phyloP scores from a whole-genome alignment of 2,113 vertebrate species.

The Perca schrenkii region DNA sequence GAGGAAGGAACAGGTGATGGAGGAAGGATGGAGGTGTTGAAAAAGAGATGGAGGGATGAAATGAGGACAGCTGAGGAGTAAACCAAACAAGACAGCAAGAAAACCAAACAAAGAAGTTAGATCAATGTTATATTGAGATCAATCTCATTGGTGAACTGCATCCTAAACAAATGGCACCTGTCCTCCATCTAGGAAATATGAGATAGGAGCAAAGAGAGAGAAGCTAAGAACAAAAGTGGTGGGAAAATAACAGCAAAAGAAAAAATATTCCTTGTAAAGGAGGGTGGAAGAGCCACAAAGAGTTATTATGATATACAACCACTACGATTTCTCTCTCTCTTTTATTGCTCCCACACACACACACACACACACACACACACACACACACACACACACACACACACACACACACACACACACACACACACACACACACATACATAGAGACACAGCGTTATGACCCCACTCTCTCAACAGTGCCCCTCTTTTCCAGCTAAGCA shows the following conservation, averaged over 20 bases:
- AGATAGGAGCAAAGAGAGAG: constrained; percentile 1
- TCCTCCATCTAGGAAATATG: not conserved
- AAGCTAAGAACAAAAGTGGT: not conserved
- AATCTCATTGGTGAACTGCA: constrained; percentile 9
- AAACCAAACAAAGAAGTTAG: not conserved
- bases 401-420: no score
- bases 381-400: no score
- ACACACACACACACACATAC: not conserved
- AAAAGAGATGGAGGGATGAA: not conserved
- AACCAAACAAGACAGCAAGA: not conserved
- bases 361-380: not conserved
- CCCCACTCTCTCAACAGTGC: constrained; percentile 16
- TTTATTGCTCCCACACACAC: not conserved
- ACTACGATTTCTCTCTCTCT: not conserved
- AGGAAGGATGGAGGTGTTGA: not conserved
- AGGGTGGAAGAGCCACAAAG: not conserved
- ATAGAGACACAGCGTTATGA: not conserved
- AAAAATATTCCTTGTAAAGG: not conserved
- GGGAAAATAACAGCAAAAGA: not conserved
- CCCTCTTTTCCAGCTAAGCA: constrained; percentile 20
- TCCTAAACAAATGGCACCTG: not conserved
- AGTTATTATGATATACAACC: not conserved
- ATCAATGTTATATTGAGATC: not conserved
- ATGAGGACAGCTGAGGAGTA: not conserved
- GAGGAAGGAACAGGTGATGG: not conserved